Evolutionary conservation across 1,140 invertebrate genomes (phyloP), one percentile per base, ranked within the genome.

Genomic region (Scaptodrosophila lebanonensis): DNA sequence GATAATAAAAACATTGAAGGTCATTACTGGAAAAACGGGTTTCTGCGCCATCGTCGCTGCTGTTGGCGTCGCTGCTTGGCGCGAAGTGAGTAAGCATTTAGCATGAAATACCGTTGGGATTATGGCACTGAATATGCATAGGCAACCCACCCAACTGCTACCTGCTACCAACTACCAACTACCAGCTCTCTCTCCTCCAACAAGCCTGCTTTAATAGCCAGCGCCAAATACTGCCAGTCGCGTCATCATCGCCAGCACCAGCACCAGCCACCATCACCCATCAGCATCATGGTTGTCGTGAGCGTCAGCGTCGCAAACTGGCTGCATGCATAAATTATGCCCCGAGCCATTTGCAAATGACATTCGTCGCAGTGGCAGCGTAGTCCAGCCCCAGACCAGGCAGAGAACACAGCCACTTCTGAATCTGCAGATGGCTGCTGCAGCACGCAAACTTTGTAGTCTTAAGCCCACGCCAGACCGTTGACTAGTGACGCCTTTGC

Each of bases 11-110:
- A 69, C 69, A 79, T 38, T 72, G 75, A 79, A 79, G 75, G 75
- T 79, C 75, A 79, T 79, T 79, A 79, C 75, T 79, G 75, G 75
- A 82, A 79, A 79, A 79, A 79, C 75, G 75, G 75, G 75, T 79
- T 77, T 72, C 43, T 61, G 35, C 27, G 36, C 40, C 48, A 12
- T 39, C 35, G 3, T 57, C 11, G 20, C 45, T 43, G 16, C 45
- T 60, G 29, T 48, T 15, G 7, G 20, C 20, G 18, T 36, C 40
- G 51, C 58, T 47, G 53, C 54, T 64, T 50, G 50, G 45, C 52
- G 12, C 33, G 50, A 66, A 75, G 66, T 77, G 75, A 77, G 65
- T 77, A 73, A 77, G 75, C 73, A 79, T 82, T 79, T 79, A 82
- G 75, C 69, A 82, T 82, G 73, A 79, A 79, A 79, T 79, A 82